Conservation (phyloP, 2,113 vertebrate species). For the Psittacus erithacus region DNA sequence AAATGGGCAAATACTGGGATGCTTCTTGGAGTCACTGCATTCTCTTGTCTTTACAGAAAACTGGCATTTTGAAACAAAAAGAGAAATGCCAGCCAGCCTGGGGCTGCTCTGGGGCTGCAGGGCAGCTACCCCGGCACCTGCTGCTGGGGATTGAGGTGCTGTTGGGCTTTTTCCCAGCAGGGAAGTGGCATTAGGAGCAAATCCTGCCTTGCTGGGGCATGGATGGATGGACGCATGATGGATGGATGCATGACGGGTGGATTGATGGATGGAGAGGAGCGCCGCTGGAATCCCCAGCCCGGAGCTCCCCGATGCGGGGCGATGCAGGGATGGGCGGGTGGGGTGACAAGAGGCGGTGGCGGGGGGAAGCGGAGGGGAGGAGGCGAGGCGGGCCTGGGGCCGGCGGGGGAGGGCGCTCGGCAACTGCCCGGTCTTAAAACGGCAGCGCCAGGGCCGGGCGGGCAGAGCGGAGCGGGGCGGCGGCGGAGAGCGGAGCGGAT, state of each 20-base stretch:
- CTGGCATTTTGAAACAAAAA: background rate
- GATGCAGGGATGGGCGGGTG: background rate
- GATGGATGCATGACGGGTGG: too few relatives aligned
- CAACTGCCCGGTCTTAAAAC: background rate
- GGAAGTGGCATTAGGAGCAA: background rate
- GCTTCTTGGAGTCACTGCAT: background rate
- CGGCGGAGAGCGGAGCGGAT: background rate
- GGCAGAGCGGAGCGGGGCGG: background rate
- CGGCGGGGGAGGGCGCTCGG: background rate
- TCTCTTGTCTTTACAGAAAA: background rate
- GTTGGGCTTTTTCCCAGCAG: background rate
- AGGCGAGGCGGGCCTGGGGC: background rate
- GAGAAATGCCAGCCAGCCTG: background rate
- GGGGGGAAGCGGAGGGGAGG: background rate
- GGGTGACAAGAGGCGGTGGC: too few relatives aligned
- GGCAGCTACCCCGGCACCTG: background rate
- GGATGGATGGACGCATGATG: too few relatives aligned
- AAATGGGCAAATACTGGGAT: background rate
- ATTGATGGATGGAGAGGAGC: rapidly evolving
- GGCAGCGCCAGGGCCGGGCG: background rate
- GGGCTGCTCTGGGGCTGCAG: background rate
- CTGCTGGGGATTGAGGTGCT: background rate
- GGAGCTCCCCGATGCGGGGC: background rate
- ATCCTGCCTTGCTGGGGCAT: background rate
- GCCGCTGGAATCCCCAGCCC: background rate